Evolutionary conservation across 2,113 vertebrate species (phyloP).

Genomic region (Rhinopomastus cyanomelas): DNA sequence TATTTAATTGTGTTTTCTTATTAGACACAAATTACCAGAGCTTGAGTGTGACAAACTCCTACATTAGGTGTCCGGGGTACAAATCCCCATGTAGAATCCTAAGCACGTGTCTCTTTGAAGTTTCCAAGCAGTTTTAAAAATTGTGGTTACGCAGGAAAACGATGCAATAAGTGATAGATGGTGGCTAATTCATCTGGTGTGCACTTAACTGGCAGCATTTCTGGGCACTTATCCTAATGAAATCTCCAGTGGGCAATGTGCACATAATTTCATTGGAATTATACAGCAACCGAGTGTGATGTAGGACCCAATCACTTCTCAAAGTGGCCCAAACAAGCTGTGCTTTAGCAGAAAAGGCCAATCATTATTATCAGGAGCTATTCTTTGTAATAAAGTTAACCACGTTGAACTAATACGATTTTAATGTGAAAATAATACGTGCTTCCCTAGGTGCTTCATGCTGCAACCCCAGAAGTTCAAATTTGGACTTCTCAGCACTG

Average conservation of each 20-base stretch:
- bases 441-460: slow-evolving; percentile 17
- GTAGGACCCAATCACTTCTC: slow-evolving; percentile 18
- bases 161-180: slow-evolving; percentile 38
- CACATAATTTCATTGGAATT: slow-evolving; percentile 45
- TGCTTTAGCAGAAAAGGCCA: slow-evolving; percentile 26
- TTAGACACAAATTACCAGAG: slow-evolving; percentile 37
- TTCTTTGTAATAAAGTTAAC: slow-evolving; percentile 64
- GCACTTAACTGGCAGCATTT: slow-evolving; percentile 32
- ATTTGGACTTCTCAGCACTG: background rate
- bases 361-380: slow-evolving; percentile 29
- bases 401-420: slow-evolving; percentile 60
- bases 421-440: slow-evolving; percentile 68
- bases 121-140: slow-evolving; percentile 48
- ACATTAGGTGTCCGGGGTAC: slow-evolving; percentile 1
- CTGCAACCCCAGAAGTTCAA: slow-evolving; percentile 23
- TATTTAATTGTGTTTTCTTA: slow-evolving; percentile 25
- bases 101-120: background rate
- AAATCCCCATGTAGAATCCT: background rate
- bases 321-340: slow-evolving; percentile 18
- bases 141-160: background rate
- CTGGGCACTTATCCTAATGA: slow-evolving; percentile 50
- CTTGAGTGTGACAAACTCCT: background rate
- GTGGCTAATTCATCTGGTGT: slow-evolving; percentile 43
- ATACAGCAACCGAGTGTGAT: slow-evolving; percentile 36
- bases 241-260: slow-evolving; percentile 52